Conservation (phyloP, 2,888 invertebrate species). For the Stenichneumon culpator region DNA sequence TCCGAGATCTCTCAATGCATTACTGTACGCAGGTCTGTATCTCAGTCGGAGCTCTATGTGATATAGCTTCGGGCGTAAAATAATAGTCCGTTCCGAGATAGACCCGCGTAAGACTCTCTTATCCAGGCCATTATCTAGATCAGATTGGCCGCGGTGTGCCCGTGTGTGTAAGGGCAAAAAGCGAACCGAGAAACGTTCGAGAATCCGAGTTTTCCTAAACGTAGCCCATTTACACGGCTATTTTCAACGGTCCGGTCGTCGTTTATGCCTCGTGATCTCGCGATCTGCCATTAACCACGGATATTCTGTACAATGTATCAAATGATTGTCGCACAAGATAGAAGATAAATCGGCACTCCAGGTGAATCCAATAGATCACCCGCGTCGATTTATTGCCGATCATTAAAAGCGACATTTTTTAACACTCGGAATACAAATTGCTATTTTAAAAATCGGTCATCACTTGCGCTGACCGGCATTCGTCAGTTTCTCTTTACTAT, state of each 20-base stretch:
- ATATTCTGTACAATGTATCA: constrained; percentile 22
- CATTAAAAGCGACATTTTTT: neutral
- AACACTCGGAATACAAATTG: neutral
- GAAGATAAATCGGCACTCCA: neutral
- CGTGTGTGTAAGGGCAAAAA: constrained; percentile 36
- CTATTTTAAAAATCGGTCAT: neutral
- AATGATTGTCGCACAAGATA: neutral
- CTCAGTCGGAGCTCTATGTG: neutral
- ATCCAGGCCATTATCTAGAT: constrained; percentile 61
- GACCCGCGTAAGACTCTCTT: constrained; percentile 15
- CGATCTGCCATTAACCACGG: constrained; percentile 8
- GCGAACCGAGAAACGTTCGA: constrained; percentile 22
- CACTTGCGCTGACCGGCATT: neutral
- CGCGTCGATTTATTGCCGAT: neutral
- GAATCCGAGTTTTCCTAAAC: constrained; percentile 47
- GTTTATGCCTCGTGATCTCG: constrained; percentile 46
- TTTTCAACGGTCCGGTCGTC: constrained; percentile 41
- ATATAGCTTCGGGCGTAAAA: constrained; percentile 38
- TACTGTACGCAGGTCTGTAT: neutral
- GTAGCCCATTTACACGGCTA: constrained; percentile 46
- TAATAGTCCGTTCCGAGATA: constrained; percentile 29
- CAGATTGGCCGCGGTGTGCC: constrained; percentile 41
- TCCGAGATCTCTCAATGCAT: constrained; percentile 24
- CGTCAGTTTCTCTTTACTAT: constrained; percentile 7
- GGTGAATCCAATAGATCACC: neutral